Conservation (phyloP, 2,797 vertebrate species). For the Vespertilio murinus region DNA sequence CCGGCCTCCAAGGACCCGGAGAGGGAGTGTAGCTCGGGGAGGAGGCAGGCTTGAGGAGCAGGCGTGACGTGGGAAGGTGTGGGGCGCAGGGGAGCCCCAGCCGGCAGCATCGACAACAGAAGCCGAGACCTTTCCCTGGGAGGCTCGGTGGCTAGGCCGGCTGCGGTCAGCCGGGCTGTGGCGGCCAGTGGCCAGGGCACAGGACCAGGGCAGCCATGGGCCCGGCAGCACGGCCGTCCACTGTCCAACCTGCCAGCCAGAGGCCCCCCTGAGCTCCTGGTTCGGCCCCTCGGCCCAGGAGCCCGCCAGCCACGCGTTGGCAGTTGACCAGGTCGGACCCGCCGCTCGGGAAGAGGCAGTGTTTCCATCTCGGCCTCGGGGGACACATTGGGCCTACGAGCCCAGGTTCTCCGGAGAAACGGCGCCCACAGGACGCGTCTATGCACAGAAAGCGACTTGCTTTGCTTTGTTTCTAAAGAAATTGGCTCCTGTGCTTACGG, state of each 20-base stretch:
- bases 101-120: not conserved
- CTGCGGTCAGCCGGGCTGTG: not conserved
- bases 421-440: fast-evolving
- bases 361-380: too few relatives aligned
- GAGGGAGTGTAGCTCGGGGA: not conserved
- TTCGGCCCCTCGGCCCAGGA: fast-evolving
- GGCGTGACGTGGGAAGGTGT: not conserved
- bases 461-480: too few relatives aligned
- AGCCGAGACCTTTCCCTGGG: too few relatives aligned
- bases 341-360: not conserved
- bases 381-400: fast-evolving
- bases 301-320: not conserved
- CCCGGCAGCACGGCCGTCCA: too few relatives aligned
- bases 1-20: not conserved
- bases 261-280: not conserved
- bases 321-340: fast-evolving
- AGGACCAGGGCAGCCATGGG: not conserved
- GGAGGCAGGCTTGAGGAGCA: not conserved
- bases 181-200: not conserved
- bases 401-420: not conserved
- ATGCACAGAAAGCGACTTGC: not conserved
- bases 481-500: not conserved
- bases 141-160: not conserved
- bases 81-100: too few relatives aligned
- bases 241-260: not conserved